Base-by-base conservation (phyloP, 35 echinoderm and acorn worm genomes). In the Acanthaster planci region DNA sequence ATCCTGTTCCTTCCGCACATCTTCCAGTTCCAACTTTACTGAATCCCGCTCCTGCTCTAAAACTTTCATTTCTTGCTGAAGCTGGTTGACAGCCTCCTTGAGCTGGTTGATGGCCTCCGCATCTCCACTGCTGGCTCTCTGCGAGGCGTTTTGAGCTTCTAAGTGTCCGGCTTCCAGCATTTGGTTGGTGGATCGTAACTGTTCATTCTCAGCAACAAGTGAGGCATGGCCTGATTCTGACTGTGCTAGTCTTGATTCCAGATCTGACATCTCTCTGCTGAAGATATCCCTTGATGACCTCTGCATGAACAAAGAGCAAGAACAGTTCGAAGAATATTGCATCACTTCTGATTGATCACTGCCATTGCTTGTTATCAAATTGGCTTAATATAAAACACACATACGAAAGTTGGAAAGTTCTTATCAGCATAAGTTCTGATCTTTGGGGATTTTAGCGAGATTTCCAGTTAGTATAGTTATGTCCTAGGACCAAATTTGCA, bases 161-260 rank as follows among this genome's bases (percentile, higher is more conserved):
- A 75, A 85, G 14, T 91, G 17, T 54, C 88, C 57, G 16, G 64
- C 39, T 76, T 89, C 85, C 64, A 91, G 44, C 18, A 15, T n/a
- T 35, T 94, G 84, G 52, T 99, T 99, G 32, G 80, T 89, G n/a
- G 57, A 79, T 7, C 36, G 40, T 18, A 94, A 32, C 37, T 77
- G 80, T 76, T 92, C 76, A 44, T 89, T 94, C 58, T 93, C 96
- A 31, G 26, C 31, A 9, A 26, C 36, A 29, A 94, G 40, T 67
- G 80, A 89, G 0, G 76, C 85, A 9, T 57, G 88, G 21, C 94
- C 82, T 8, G 57, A 26, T 57, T 91, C 82, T 10, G 78, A 60
- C 55, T 89, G 77, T 51, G 88, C 47, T 17, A 99, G 77, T 78
- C 85, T 76, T 6, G 89, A 84, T 77, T 99, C 86, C 8, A 94